Conservation (phyloP, 1,140 invertebrate genomes). For the Drosophila malerkotliana region DNA sequence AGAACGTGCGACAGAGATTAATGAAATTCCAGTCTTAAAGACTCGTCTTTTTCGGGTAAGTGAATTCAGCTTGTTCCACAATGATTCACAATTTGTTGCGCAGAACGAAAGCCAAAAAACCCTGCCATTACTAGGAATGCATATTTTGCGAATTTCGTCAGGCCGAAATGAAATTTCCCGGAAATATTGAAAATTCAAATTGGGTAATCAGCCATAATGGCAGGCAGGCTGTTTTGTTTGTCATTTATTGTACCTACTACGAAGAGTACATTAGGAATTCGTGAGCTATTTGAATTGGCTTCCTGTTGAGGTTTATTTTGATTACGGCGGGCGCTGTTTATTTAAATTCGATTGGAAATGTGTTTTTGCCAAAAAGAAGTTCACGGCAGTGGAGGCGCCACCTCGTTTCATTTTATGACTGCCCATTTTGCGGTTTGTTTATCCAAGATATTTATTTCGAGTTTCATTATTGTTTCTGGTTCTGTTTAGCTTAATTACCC, state of each 20-base stretch:
- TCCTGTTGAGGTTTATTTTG: constrained; percentile 22
- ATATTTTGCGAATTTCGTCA: not conserved
- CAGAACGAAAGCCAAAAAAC: not conserved
- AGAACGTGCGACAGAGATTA: constrained; percentile 60
- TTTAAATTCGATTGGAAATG: constrained; percentile 55
- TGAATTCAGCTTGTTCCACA: constrained; percentile 8
- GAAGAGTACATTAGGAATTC: constrained; percentile 20
- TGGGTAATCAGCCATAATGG: constrained; percentile 42
- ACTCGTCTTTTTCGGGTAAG: constrained; percentile 6
- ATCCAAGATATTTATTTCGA: constrained; percentile 14
- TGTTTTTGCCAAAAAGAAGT: constrained; percentile 42
- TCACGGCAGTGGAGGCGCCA: constrained; percentile 19
- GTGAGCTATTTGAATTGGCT: constrained; percentile 31
- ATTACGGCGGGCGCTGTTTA: constrained; percentile 31
- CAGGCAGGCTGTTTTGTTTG: constrained; percentile 13
- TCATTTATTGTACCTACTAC: constrained; percentile 19
- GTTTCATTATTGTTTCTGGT: constrained; percentile 13
- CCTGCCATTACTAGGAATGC: not conserved
- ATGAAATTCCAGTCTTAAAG: constrained; percentile 65
- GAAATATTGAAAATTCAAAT: constrained; percentile 63
- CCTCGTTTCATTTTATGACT: constrained; percentile 38
- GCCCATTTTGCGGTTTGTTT: constrained; percentile 47
- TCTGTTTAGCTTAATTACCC: constrained; percentile 51
- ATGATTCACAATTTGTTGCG: constrained; percentile 3
- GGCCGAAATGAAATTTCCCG: constrained; percentile 13